These are phyloP conservation scores for Phasia obesa DNA, from an alignment of 2,888 invertebrate species.

Conservation along the genomic window DNA sequence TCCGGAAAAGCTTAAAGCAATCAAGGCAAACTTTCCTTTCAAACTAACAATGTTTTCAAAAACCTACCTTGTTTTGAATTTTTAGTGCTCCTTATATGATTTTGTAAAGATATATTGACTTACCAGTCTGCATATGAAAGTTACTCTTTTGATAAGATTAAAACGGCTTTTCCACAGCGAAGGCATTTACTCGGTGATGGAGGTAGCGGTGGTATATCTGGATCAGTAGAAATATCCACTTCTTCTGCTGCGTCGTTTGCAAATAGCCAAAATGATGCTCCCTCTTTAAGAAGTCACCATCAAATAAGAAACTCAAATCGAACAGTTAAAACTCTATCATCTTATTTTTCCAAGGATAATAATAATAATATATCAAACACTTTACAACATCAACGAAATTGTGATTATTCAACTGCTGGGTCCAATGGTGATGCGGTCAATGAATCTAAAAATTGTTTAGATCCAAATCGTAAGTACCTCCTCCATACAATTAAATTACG, in stretches of 20 bases:
- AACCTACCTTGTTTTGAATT: neutral
- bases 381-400: neutral
- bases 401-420: neutral
- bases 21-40: no score
- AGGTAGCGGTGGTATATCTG: conserved; percentile 43
- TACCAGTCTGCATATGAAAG: neutral
- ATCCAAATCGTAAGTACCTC: no score
- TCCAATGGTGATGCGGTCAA: no score
- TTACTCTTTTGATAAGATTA: conserved; percentile 25
- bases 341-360: conserved; percentile 1
- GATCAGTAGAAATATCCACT: conserved; percentile 42
- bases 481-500: no score
- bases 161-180: conserved; percentile 70
- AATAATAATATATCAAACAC: conserved; percentile 37
- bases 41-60: no score
- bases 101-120: neutral
- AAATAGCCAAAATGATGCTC: conserved; percentile 14
- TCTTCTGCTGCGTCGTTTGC: neutral
- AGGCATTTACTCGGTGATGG: conserved; percentile 62
- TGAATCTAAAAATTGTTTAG: no score
- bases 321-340: conserved; percentile 19
- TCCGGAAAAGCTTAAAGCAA: no score
- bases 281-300: conserved; percentile 1
- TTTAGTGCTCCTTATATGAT: neutral
- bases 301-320: neutral